phyloP scores from a whole-genome alignment of 2,797 vertebrate species.

The Delichon dasypus region DNA sequence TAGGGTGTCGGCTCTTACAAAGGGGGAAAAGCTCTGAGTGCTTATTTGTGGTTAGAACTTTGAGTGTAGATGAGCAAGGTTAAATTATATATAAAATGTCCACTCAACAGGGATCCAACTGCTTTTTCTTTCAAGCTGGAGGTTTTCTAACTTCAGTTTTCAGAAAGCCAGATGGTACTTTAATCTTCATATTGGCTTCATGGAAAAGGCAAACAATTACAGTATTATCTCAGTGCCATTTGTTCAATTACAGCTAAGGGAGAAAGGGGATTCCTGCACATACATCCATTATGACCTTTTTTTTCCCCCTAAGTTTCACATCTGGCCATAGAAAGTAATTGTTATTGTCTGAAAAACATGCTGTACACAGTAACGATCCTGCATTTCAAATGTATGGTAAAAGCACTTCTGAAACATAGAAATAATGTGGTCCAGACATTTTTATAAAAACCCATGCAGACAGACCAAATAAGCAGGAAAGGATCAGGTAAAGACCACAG shows the following conservation, averaged over 20 bases:
- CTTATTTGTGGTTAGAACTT: conserved; percentile 43
- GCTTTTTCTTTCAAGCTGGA: conserved; percentile 23
- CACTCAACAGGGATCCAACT: conserved; percentile 15
- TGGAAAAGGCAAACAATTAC: conserved; percentile 22
- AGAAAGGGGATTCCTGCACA: background rate
- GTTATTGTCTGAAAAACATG: background rate
- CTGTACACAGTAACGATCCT: background rate
- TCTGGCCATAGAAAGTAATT: background rate
- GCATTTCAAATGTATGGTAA: background rate
- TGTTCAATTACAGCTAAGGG: conserved; percentile 14
- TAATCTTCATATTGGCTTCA: conserved; percentile 14
- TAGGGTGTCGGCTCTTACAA: background rate
- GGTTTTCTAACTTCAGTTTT: conserved; percentile 29
- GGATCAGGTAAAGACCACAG: background rate
- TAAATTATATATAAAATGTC: conserved; percentile 39
- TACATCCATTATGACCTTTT: background rate
- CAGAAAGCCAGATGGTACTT: conserved; percentile 29
- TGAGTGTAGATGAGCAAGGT: conserved; percentile 42
- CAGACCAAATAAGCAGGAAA: background rate
- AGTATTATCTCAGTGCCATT: conserved; percentile 23
- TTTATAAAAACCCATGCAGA: background rate
- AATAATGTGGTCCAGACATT: background rate
- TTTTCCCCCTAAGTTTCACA: background rate
- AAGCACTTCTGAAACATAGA: background rate
- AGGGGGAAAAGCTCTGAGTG: background rate